Conservation (phyloP, 2,888 invertebrate genomes). For the Heliconius erato region DNA sequence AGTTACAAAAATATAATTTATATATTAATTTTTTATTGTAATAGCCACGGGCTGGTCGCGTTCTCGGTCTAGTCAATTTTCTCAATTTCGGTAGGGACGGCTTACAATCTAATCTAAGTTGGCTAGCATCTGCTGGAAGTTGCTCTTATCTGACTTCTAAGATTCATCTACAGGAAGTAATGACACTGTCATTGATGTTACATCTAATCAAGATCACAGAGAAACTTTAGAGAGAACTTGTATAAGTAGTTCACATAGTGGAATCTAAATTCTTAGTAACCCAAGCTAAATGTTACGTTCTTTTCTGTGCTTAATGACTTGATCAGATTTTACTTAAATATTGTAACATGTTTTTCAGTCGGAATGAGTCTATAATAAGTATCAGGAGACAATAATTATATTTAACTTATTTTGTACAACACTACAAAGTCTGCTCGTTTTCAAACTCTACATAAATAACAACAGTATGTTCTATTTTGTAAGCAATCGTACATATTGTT, state of each 20-base stretch:
- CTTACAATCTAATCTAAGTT: conserved; percentile 10
- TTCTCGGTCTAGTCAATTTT: neutral
- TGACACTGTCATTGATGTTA: neutral
- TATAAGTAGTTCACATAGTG: neutral
- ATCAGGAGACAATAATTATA: too few species aligned
- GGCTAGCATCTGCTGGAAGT: neutral
- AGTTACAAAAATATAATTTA: too few species aligned
- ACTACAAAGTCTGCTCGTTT: too few species aligned
- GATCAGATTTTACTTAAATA: too few species aligned
- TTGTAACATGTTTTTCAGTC: neutral
- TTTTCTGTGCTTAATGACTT: too few species aligned
- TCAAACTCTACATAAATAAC: too few species aligned
- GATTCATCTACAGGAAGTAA: neutral
- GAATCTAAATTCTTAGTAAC: too few species aligned
- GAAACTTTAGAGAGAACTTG: neutral
- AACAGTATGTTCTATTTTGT: too few species aligned
- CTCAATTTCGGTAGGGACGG: neutral
- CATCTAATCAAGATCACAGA: neutral
- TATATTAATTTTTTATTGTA: neutral
- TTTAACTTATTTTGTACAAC: too few species aligned
- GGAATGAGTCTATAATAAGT: too few species aligned
- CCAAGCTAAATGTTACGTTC: too few species aligned
- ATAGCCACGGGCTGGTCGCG: neutral
- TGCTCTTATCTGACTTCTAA: neutral
- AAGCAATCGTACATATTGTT: too few species aligned